Evolutionary conservation across 1,140 invertebrate species (phyloP).

Genomic region (Mycetomoellerius zeteki): DNA sequence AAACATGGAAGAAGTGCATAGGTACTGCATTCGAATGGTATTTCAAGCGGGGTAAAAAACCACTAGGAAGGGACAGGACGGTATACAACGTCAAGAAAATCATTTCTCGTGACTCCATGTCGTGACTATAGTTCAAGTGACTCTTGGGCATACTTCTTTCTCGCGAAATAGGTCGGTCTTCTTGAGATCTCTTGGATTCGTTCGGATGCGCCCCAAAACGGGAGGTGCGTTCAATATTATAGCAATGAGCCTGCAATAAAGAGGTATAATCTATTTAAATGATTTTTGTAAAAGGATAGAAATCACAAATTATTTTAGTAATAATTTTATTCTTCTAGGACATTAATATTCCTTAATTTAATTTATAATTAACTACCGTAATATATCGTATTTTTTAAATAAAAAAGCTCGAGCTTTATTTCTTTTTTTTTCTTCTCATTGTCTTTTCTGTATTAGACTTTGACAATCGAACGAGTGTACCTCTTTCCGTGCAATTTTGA

Average conservation of each 20-base stretch:
- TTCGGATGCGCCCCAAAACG: constrained; percentile 63
- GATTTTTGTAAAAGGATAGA: not conserved
- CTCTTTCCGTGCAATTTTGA: constrained; percentile 17
- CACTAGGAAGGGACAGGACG: not conserved
- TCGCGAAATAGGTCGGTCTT: constrained; percentile 68
- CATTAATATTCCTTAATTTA: not conserved
- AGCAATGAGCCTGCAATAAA: not conserved
- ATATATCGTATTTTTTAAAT: not conserved
- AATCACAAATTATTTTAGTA: not conserved
- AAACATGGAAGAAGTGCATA: constrained; percentile 17
- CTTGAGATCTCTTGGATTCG: constrained; percentile 67
- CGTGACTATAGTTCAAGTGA: constrained; percentile 70
- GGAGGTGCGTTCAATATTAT: constrained; percentile 48
- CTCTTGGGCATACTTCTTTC: constrained; percentile 59
- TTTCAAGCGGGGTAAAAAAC: constrained; percentile 28
- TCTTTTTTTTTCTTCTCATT: not conserved
- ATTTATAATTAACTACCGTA: not conserved
- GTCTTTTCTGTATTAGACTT: not conserved
- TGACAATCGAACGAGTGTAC: not conserved
- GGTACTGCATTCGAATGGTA: constrained; percentile 50
- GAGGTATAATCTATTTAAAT: not conserved
- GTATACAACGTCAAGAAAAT: constrained; percentile 46
- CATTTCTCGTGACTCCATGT: constrained; percentile 60
- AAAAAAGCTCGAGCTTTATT: not conserved
- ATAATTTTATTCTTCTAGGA: not conserved